Base-by-base conservation (phyloP, 1,140 invertebrate genomes). In the Drosophila jambulina region DNA sequence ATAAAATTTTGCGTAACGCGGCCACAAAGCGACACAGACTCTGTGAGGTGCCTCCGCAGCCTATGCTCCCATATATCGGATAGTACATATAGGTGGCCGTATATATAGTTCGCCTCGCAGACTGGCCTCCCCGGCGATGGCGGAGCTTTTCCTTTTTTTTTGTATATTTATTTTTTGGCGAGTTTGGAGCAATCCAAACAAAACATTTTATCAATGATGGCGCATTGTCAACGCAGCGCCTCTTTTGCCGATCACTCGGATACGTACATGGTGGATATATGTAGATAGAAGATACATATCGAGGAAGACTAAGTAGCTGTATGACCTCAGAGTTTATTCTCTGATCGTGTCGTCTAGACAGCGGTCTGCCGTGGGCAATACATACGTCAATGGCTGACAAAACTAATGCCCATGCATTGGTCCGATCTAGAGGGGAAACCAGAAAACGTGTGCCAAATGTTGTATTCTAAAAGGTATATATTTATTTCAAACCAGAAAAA, bases 1-100 rank as follows among this genome's bases (percentile, higher is more conserved):
- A 92, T 92, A 92, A 84, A 61, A 91, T 80, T 91, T 92, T 92
- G 91, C 91, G 90, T 91, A 91, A 91, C 81, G 69, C 72, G 58
- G 49, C 61, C 69, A 54, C 68, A 75, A 71, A 72, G 76, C 74
- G 78, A 86, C 48, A 77, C 42, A 53, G 60, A 56, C 71, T 67
- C 65, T 72, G 64, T 36, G 40, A 58, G 54, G 32, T 36, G 25
- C 49, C 45, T 49, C 38, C 23, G 21, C 45, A 19, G 59, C 27
- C 23, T 49, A 21, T 42, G n/a, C 71, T 77, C 36, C 61, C 54
- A 54, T 68, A 29, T 77, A 78, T 69, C 75, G 40, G 63, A 36
- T 77, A 51, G 23, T 67, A 68, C 42, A 67, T 48, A 68, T 76
- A 58, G 45, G 56, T 68, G 46, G 29, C 25, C 43, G 13, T 58